Conservation (phyloP, 1,140 invertebrate species). For the Drosophila kepulauana region DNA sequence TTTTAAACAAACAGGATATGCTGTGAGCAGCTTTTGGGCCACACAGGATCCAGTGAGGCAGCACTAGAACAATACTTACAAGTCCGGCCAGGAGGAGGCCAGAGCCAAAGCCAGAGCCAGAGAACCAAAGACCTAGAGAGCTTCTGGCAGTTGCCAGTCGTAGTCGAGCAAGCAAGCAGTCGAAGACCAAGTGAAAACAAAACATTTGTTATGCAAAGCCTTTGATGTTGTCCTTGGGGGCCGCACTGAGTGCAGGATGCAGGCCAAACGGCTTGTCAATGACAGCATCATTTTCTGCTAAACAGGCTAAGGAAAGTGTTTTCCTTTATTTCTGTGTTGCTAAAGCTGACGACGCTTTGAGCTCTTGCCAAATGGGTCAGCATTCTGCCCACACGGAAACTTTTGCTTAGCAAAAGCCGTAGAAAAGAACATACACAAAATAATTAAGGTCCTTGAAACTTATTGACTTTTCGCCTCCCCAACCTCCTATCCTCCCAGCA, state of each 20-base stretch:
- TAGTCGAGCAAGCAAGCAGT: neutral
- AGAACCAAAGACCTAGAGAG: too few relatives aligned
- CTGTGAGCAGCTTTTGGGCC: conserved; percentile 69
- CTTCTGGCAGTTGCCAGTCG: neutral
- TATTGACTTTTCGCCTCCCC: conserved; percentile 63
- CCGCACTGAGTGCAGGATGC: conserved; percentile 51
- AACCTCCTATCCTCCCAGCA: too few relatives aligned
- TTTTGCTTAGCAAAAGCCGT: conserved; percentile 29
- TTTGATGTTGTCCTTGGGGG: conserved; percentile 76
- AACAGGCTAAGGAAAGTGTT: conserved; percentile 41
- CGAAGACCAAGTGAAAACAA: conserved; percentile 67
- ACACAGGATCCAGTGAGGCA: conserved; percentile 27
- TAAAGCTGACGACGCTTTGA: conserved; percentile 30
- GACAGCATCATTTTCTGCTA: conserved; percentile 64
- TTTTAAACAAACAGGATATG: conserved; percentile 82
- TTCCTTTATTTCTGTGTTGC: conserved; percentile 4
- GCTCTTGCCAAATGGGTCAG: conserved; percentile 68
- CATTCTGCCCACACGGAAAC: conserved; percentile 36
- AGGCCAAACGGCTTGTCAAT: conserved; percentile 55
- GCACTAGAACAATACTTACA: conserved; percentile 68
- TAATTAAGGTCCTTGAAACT: conserved; percentile 76
- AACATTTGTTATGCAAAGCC: conserved; percentile 80
- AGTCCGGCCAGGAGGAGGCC: conserved; percentile 50
- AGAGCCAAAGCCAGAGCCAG: too few relatives aligned
- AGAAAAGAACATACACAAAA: conserved; percentile 46